Percentiles rank a stretch among this genome's conserved stretches.
These are phyloP conservation scores for Danio albolineatus DNA, from an alignment of 2,797 vertebrate genomes.

Conservation along the genomic window DNA sequence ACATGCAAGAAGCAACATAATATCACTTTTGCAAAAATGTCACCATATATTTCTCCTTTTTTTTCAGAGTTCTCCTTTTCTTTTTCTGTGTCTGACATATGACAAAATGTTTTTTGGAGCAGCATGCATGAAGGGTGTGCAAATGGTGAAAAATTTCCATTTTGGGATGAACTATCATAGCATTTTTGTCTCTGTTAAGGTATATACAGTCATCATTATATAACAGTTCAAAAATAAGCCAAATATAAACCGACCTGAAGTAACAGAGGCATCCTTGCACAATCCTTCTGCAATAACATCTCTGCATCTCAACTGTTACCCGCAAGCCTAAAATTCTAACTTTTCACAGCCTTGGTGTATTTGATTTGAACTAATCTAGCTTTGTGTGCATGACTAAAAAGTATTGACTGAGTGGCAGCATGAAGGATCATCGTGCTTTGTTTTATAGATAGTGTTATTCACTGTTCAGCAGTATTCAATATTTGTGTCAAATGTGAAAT, in stretches of 20 bases:
- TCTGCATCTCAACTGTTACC: not conserved
- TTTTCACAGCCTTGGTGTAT: constrained; percentile 3
- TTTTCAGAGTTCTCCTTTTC: too few species aligned
- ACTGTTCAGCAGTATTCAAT: constrained; percentile 22
- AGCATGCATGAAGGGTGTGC: not conserved
- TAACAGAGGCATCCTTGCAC: not conserved
- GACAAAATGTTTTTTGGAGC: not conserved
- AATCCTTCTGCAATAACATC: not conserved
- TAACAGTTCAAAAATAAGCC: not conserved
- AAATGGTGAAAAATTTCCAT: too few species aligned
- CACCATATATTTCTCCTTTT: too few species aligned
- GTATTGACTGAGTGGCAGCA: constrained; percentile 34
- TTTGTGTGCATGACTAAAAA: constrained; percentile 35
- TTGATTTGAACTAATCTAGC: constrained; percentile 25
- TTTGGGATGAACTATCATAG: not conserved
- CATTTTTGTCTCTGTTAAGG: not conserved
- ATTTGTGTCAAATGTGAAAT: constrained; percentile 26
- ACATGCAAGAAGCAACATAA: too few species aligned
- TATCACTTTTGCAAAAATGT: too few species aligned
- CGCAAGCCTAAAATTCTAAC: constrained; percentile 14
- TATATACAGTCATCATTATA: not conserved
- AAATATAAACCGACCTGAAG: not conserved
- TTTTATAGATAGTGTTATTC: constrained; percentile 34
- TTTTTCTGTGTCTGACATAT: not conserved
- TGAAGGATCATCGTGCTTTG: constrained; percentile 20